A percentile compares a stretch with the other conserved stretches of the same genome.
Evolutionary conservation across 2,797 vertebrate species (phyloP).

Genomic region (Paedocypris micromegethes): DNA sequence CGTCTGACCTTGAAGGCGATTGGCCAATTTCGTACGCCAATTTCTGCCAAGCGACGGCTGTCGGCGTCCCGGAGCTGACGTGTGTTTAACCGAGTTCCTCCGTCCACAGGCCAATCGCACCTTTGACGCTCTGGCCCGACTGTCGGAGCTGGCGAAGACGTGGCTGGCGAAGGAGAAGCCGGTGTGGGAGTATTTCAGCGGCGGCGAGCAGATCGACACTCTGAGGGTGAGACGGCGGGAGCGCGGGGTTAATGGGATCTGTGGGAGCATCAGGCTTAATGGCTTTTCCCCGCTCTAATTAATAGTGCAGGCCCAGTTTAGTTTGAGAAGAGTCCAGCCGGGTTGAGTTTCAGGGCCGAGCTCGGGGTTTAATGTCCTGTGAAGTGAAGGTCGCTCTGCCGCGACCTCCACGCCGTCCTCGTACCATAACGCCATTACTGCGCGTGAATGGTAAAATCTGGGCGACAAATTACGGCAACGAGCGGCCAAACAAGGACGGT

Average conservation of each 20-base stretch:
- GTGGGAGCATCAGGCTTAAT: too few relatives aligned
- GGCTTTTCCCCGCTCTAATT: too few relatives aligned
- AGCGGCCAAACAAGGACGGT: too few relatives aligned
- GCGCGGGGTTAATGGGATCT: too few relatives aligned
- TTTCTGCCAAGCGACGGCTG: not conserved
- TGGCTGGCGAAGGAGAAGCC: conserved; percentile 39
- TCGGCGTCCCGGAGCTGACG: not conserved
- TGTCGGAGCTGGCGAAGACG: conserved; percentile 19
- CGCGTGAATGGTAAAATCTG: too few relatives aligned
- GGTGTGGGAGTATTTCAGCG: conserved; percentile 41
- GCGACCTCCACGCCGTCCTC: conserved; percentile 23
- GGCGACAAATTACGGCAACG: too few relatives aligned
- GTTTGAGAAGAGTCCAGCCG: too few relatives aligned
- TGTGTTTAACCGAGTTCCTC: conserved; percentile 1
- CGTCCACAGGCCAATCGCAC: conserved; percentile 42
- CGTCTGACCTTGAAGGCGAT: not conserved
- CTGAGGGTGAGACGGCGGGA: conserved; percentile 33
- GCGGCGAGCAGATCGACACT: conserved; percentile 38
- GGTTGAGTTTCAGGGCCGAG: not conserved
- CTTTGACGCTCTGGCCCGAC: conserved; percentile 37
- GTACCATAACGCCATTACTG: conserved; percentile 25
- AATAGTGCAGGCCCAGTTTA: too few relatives aligned
- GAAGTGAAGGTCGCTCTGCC: conserved; percentile 26
- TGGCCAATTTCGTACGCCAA: not conserved
- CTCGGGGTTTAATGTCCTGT: conserved; percentile 28